These are phyloP conservation scores for Tachuris rubrigastra DNA, from an alignment of 2,113 vertebrate genomes.

Conservation along the genomic window DNA sequence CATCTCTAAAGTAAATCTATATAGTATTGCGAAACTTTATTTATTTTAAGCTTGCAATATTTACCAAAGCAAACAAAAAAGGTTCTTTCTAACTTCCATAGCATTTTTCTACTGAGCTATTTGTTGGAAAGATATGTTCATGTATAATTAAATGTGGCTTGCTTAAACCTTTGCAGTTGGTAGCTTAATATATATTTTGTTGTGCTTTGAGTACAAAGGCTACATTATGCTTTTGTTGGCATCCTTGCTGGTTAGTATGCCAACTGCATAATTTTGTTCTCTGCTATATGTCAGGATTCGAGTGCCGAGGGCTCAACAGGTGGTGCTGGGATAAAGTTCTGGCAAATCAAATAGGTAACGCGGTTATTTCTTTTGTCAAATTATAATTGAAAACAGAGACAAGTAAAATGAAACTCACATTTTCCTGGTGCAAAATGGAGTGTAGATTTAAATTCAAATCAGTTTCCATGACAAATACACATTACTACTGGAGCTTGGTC, in stretches of 20 bases:
- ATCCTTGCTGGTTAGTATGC: conserved; percentile 59
- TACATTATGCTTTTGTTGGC: conserved; percentile 79
- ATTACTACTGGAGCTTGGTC: conserved; percentile 39
- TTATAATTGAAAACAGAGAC: conserved; percentile 79
- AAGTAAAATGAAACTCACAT: conserved; percentile 72
- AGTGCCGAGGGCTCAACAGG: conserved; percentile 78
- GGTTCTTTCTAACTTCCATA: conserved; percentile 47
- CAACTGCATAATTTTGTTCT: conserved; percentile 73
- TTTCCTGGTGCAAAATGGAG: conserved; percentile 62
- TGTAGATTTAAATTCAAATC: conserved; percentile 62
- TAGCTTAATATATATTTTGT: conserved; percentile 77
- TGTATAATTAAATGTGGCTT: conserved; percentile 76
- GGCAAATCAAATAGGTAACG: conserved; percentile 79
- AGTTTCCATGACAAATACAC: conserved; percentile 63
- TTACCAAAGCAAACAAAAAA: conserved; percentile 51
- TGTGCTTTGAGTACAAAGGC: conserved; percentile 77
- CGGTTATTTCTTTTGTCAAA: conserved; percentile 80
- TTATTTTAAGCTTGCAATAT: conserved; percentile 57
- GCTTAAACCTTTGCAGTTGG: conserved; percentile 78
- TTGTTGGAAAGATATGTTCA: conserved; percentile 56
- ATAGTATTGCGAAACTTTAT: conserved; percentile 40
- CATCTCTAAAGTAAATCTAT: conserved; percentile 39
- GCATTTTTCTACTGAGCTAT: conserved; percentile 35
- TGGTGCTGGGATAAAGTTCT: conserved; percentile 78
- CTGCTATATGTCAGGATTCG: conserved; percentile 74